Evolutionary conservation across 2,113 vertebrate species (phyloP), one percentile per base, ranked within the genome.

Genomic region (Kryptolebias marmoratus): DNA sequence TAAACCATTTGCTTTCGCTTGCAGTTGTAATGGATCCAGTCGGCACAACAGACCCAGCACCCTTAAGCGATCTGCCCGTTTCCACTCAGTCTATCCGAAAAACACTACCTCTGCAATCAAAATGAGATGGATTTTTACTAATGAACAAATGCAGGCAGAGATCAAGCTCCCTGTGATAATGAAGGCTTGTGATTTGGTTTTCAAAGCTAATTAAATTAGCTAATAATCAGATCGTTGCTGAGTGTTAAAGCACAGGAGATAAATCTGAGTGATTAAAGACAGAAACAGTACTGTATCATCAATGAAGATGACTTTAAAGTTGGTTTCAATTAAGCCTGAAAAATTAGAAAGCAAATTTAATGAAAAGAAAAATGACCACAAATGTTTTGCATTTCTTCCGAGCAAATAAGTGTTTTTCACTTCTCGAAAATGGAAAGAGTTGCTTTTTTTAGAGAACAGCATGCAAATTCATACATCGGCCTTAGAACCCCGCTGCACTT

Each of bases 21-120:
- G 80, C 84, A 64, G 50, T 58, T 80, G 87, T 90, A 92, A 92
- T 87, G 79, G 86, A 91, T 90, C 74, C 71, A 80, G 88, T 82
- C 82, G 70, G 59, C 61, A 75, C 53, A 55, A 58, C 83, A 81
- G 83, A 75, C 53, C 50, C 64, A 60, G 62, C 68, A 82, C 78
- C 67, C 61, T 75, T 56, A 80, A 69, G 80, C 61, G 55, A 74
- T 77, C 31, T 47, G n/a, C 63, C 45, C 7, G 28, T 42, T 75
- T 65, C 36, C 13, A 60, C 27, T 7, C 49, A 13, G 8, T 66
- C 12, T 54, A n/a, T 66, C 5, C 28, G 12, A 69, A 39, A 56
- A 47, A 64, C 53, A 57, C 14, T 28, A 39, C n/a, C 5, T 32
- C 47, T 64, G 7, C 55, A 11, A 14, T 18, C 12, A 28, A 62